These are phyloP conservation scores for Rhinoraja longicauda DNA, from an alignment of 2,797 vertebrate species.

Conservation along the genomic window DNA sequence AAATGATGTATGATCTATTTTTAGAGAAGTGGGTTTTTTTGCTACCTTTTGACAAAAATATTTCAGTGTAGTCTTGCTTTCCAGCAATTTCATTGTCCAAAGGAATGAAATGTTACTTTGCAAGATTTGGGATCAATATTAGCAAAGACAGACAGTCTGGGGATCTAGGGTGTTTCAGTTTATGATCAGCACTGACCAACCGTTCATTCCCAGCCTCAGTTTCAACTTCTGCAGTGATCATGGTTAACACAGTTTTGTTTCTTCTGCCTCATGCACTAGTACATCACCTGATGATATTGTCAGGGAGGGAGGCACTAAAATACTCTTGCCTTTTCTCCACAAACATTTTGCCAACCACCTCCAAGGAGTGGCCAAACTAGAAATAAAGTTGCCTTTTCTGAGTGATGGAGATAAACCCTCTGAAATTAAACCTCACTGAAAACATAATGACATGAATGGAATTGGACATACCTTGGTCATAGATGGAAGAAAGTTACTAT, in stretches of 20 bases:
- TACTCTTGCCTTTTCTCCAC: background rate
- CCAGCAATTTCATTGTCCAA: background rate
- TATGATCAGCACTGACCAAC: background rate
- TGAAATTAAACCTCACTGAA: background rate
- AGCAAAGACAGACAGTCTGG: background rate
- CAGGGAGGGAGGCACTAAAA: background rate
- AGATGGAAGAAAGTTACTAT: too few relatives aligned
- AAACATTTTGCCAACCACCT: background rate
- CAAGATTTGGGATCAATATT: background rate
- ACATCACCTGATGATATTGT: background rate
- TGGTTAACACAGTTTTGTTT: background rate
- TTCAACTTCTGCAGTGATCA: background rate
- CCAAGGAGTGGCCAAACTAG: background rate
- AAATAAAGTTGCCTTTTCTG: background rate
- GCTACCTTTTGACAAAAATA: background rate
- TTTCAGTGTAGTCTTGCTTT: background rate
- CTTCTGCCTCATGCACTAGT: background rate
- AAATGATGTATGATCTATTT: background rate
- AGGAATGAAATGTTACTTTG: background rate
- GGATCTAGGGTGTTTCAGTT: background rate
- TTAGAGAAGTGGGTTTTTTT: background rate
- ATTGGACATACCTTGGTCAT: too few relatives aligned
- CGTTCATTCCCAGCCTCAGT: background rate
- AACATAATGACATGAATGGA: background rate
- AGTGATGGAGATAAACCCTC: background rate